Conservation (phyloP, 1,140 invertebrate species). For the Contarinia nasturtii region DNA sequence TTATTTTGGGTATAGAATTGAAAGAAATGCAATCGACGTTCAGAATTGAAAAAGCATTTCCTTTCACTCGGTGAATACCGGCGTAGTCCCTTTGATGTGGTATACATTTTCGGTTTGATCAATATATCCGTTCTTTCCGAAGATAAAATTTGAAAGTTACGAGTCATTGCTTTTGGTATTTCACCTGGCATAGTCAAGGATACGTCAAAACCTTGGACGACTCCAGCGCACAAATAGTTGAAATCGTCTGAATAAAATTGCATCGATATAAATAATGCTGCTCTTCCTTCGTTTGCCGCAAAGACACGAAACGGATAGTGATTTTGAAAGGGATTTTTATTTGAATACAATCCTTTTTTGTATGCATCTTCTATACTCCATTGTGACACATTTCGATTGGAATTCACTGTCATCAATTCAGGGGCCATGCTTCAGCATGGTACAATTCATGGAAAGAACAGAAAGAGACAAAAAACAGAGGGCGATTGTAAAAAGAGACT, state of each 20-base stretch:
- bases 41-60: conserved; percentile 35
- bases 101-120: conserved; percentile 35
- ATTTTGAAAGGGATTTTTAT: too few species aligned
- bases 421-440: too few species aligned
- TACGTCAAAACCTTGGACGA: conserved; percentile 44
- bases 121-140: conserved; percentile 32
- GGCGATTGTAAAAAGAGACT: too few species aligned
- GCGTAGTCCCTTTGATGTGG: conserved; percentile 31
- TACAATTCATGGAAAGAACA: neutral
- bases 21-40: conserved; percentile 38
- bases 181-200: neutral
- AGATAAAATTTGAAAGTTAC: neutral
- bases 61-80: conserved; percentile 25
- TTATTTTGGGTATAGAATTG: conserved; percentile 39
- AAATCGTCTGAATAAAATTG: conserved; percentile 36
- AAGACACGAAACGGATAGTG: too few species aligned
- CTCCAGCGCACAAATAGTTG: conserved; percentile 43
- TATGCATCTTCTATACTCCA: too few species aligned
- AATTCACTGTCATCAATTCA: too few species aligned
- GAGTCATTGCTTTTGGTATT: neutral
- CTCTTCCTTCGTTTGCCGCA: too few species aligned
- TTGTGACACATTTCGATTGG: too few species aligned
- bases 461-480: neutral
- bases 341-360: too few species aligned
- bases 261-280: neutral